Evolutionary conservation across 2,113 vertebrate genomes (phyloP).

Genomic region (Chaetodon trifascialis): DNA sequence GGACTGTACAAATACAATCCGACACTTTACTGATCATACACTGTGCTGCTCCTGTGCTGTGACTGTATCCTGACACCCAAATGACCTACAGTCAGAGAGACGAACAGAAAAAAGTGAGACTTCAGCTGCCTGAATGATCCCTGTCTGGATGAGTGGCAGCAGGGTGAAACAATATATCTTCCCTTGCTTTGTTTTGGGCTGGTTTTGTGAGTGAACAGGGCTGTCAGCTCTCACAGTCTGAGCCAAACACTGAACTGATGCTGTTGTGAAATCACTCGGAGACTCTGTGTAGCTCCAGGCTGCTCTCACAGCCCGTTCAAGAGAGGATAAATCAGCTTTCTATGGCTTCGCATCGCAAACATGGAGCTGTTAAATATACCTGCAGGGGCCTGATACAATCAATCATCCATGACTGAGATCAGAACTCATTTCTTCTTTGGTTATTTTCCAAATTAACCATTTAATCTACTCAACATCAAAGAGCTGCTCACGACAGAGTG

Average conservation of each 20-base stretch:
- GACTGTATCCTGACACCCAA: background rate
- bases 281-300: slow-evolving; percentile 12
- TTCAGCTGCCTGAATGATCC: background rate
- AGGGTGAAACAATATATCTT: background rate
- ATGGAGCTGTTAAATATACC: background rate
- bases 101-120: background rate
- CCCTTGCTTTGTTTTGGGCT: background rate
- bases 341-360: background rate
- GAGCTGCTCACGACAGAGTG: background rate
- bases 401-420: background rate
- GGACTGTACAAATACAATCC: background rate
- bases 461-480: background rate
- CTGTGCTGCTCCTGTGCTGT: background rate
- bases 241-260: slow-evolving; percentile 28
- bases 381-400: background rate
- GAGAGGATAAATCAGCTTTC: background rate
- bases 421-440: background rate
- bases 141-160: background rate
- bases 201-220: background rate
- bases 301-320: background rate
- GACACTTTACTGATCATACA: background rate
- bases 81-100: background rate
- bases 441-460: background rate
- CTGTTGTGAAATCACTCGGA: slow-evolving; percentile 41
- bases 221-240: slow-evolving; percentile 25